phyloP scores from a whole-genome alignment of 2,888 invertebrate species.

The Pristionchus mayeri region DNA sequence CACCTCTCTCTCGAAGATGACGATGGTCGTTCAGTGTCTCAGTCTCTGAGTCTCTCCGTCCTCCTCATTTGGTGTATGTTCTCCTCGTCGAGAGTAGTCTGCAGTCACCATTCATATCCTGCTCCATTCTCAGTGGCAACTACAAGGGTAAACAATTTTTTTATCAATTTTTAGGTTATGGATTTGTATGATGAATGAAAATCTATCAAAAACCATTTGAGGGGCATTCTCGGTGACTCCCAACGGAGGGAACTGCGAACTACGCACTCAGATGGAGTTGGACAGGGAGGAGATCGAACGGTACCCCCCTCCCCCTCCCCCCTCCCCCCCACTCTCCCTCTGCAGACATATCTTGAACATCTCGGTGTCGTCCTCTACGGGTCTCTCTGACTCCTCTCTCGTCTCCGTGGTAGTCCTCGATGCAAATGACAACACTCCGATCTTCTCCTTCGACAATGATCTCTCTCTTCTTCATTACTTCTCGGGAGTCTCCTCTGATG shows the following conservation, averaged over 20 bases:
- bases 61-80: constrained; percentile 71
- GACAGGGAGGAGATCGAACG: constrained; percentile 74
- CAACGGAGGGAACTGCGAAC: constrained; percentile 72
- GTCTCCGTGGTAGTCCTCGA: constrained; percentile 80
- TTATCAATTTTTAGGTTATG: neutral
- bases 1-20: neutral
- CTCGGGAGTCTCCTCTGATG: constrained; percentile 68
- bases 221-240: constrained; percentile 72
- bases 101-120: constrained; percentile 72
- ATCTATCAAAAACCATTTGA: constrained; percentile 52
- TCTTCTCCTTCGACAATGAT: constrained; percentile 82
- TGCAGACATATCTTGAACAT: constrained; percentile 73
- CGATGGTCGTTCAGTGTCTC: constrained; percentile 65
- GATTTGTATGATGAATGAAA: no score
- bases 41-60: constrained; percentile 71
- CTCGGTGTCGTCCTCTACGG: constrained; percentile 73
- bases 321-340: neutral
- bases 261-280: constrained; percentile 72
- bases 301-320: neutral
- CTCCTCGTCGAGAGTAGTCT: constrained; percentile 74
- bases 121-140: constrained; percentile 74
- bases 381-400: constrained; percentile 70
- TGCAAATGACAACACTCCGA: constrained; percentile 94
- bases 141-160: constrained; percentile 58
- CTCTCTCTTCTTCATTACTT: constrained; percentile 68